These are phyloP conservation scores for Neoitamus cyanurus DNA, from an alignment of 2,888 invertebrate species.

Conservation along the genomic window DNA sequence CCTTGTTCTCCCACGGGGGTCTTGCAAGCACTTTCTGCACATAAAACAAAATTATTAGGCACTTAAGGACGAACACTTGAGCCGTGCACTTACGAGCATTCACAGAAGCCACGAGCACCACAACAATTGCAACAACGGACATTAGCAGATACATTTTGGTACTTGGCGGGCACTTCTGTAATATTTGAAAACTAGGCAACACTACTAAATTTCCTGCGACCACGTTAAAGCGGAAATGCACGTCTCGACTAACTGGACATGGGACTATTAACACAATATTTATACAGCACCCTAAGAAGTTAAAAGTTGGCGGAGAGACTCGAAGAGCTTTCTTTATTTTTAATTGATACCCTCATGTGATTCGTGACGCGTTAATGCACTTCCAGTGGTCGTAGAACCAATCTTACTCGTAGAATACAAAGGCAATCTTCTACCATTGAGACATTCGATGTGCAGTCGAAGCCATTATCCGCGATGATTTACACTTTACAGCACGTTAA, in stretches of 20 bases:
- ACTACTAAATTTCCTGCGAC: not conserved
- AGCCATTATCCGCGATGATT: not conserved
- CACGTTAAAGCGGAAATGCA: not conserved
- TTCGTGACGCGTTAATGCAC: no score
- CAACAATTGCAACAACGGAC: not conserved
- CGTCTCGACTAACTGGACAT: not conserved
- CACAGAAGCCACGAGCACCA: not conserved
- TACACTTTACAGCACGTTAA: not conserved
- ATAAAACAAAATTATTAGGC: not conserved
- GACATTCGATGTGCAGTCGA: not conserved
- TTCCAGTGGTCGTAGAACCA: no score
- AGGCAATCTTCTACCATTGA: no score
- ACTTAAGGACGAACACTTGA: not conserved
- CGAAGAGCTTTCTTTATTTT: no score
- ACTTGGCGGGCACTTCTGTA: no score
- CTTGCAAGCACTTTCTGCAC: conserved; percentile 30
- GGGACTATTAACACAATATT: not conserved
- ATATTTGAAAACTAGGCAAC: no score
- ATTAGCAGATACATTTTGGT: not conserved
- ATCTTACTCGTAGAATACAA: not conserved
- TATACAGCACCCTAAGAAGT: not conserved
- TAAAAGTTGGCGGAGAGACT: not conserved
- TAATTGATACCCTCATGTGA: no score
- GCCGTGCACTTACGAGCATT: conserved; percentile 17
- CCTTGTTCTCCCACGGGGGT: conserved; percentile 45